A percentile compares a stretch with the other conserved stretches of the same genome.
Evolutionary conservation across 2,797 vertebrate genomes (phyloP).

Genomic region (Schizothorax lantsangensis): DNA sequence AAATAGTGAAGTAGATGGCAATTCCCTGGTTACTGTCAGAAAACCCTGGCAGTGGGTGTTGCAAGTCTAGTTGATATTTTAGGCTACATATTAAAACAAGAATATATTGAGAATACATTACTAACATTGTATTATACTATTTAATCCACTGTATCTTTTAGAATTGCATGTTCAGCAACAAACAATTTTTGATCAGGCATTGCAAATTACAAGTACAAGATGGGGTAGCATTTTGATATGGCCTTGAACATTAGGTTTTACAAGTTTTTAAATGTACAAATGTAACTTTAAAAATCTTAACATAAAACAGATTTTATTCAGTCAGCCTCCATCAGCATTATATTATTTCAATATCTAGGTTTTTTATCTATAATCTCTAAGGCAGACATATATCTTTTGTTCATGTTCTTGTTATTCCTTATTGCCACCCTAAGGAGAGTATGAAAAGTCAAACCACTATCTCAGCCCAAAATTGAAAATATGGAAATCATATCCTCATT

Average conservation of each 20-base stretch:
- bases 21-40: background rate
- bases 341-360: background rate
- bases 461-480: conserved; percentile 18
- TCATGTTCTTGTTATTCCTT: background rate
- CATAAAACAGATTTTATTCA: background rate
- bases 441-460: background rate
- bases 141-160: background rate
- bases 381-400: background rate
- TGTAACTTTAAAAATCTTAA: background rate
- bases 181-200: background rate
- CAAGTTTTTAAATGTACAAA: conserved; percentile 4
- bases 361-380: background rate
- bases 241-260: background rate
- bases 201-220: background rate
- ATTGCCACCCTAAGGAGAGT: background rate
- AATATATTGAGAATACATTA: background rate
- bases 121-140: background rate
- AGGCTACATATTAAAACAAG: background rate
- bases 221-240: background rate
- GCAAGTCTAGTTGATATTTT: background rate
- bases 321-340: background rate
- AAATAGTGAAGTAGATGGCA: background rate
- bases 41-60: background rate
- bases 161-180: background rate
- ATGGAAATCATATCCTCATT: conserved; percentile 61